Percentiles rank a stretch among this genome's conserved stretches.
Evolutionary conservation across 2,113 vertebrate species (phyloP).

Genomic region (Phoenicopterus ruber): DNA sequence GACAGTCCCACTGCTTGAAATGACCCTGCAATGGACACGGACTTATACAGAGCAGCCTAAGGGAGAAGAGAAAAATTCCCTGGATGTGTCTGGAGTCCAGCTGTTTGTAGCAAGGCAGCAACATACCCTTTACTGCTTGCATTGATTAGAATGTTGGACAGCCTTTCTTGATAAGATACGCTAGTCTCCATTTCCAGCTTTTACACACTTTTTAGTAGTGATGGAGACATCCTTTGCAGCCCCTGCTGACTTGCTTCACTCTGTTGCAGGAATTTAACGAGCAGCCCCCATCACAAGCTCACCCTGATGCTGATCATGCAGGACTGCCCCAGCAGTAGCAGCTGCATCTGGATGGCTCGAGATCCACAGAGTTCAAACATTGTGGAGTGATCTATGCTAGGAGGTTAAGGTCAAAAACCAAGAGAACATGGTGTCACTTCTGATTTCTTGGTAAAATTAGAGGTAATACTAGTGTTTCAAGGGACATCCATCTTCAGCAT

Average conservation of each 20-base stretch:
- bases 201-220: not conserved
- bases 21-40: not conserved
- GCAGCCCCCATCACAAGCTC: not conserved
- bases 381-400: not conserved
- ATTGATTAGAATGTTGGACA: not conserved
- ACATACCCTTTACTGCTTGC: not conserved
- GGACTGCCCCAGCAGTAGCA: not conserved
- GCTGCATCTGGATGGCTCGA: not conserved
- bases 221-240: not conserved
- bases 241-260: not conserved
- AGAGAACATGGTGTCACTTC: not conserved
- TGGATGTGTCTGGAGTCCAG: not conserved
- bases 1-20: not conserved
- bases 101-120: not conserved
- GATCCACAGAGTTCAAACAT: not conserved
- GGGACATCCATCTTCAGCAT: not conserved
- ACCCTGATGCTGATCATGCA: not conserved
- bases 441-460: not conserved
- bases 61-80: not conserved
- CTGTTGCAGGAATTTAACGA: not conserved
- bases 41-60: not conserved
- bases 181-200: not conserved
- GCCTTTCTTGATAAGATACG: not conserved
- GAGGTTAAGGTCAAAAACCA: not conserved
- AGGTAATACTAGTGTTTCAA: not conserved